Evolutionary conservation across 2,113 vertebrate genomes (phyloP), one percentile per base, ranked within the genome.

Genomic region (Dunckerocampus dactyliophorus): DNA sequence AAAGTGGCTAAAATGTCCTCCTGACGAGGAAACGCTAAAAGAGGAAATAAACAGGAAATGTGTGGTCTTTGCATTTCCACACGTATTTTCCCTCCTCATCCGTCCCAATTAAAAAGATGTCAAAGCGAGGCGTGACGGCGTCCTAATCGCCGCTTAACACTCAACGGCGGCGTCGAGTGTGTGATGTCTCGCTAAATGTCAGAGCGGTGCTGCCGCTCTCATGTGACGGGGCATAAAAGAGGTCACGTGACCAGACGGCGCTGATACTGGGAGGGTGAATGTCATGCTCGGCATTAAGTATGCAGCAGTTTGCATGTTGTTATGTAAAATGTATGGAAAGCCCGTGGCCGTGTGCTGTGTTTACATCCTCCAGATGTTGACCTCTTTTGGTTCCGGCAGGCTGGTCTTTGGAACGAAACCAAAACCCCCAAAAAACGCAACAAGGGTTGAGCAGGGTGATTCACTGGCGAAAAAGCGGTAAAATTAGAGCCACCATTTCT

Each of bases 401-500:
- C 5, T 5, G 24, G 31, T 34, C 31, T 2, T 34, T 34, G 1
- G 5, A 34, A 34, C 5, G 31, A 8, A 34, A 34, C 31, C 31
- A 8, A 34, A 34, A 8, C 4, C 3, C 31, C 3, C 3, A 34
- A 34, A 5, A 34, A 5, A 1, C 39, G 13, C 39, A 4, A 1
- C 13, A 14, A 43, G 13, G 24, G 39, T 43, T 13, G 0, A 14
- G 3, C 65, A 39, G 47, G 66, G 39, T 83, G 81, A 85, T 79
- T 79, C 55, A 82, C 81, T 74, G 79, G 79, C 64, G 17, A 42
- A 56, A 79, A 82, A 77, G 31, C 75, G 79, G 62, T 88, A 77
- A 85, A 87, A 86, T 88, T 84, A 86, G 83, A 72, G 76, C 63
- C 31, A 59, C 48, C 63, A 72, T 74, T 85, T 76, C 63, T 59